Evolutionary conservation across 2,888 invertebrate genomes (phyloP).

Genomic region (Cantharis flavilabris): DNA sequence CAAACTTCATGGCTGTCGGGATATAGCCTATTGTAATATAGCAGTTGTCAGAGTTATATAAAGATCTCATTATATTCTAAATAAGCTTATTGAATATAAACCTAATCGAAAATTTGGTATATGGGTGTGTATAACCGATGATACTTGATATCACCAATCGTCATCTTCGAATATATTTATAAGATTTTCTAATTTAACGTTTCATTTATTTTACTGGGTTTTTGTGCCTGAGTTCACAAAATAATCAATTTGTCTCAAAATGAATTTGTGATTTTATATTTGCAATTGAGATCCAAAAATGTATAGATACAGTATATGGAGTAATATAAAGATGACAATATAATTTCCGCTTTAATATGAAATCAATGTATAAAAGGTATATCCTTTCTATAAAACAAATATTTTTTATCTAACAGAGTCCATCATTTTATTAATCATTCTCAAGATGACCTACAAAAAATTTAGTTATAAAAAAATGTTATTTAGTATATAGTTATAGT

Average conservation of each 20-base stretch:
- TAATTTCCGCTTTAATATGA: too few species aligned
- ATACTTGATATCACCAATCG: background rate
- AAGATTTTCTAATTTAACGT: background rate
- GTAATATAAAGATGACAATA: background rate
- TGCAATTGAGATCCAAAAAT: background rate
- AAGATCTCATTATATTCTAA: too few species aligned
- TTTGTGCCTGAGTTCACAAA: background rate
- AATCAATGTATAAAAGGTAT: too few species aligned
- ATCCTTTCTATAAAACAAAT: too few species aligned
- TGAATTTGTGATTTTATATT: background rate
- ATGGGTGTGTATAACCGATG: background rate
- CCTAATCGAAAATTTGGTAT: background rate
- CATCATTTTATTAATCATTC: too few species aligned
- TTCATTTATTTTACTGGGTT: background rate
- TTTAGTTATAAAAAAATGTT: too few species aligned
- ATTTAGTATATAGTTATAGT: too few species aligned
- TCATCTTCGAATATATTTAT: background rate
- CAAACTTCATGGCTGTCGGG: too few species aligned
- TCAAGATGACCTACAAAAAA: too few species aligned
- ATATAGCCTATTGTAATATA: too few species aligned
- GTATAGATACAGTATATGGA: background rate
- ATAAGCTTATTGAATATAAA: background rate
- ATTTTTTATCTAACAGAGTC: too few species aligned
- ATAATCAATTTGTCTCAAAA: background rate
- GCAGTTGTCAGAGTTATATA: too few species aligned